Conservation (phyloP, 2,888 invertebrate species). For the Girardia tigrina region DNA sequence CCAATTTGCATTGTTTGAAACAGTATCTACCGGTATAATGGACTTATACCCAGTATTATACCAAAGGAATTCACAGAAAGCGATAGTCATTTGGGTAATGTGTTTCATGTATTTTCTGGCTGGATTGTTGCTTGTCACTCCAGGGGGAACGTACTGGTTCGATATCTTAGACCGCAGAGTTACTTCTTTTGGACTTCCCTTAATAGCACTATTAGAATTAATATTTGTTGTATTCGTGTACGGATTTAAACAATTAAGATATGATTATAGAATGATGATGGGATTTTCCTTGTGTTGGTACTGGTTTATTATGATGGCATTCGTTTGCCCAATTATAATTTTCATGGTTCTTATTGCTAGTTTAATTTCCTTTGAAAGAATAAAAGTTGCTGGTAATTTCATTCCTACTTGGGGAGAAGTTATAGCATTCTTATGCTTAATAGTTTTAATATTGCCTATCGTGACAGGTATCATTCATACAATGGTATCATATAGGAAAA, state of each 20-base stretch:
- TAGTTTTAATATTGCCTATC: neutral
- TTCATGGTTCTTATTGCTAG: neutral
- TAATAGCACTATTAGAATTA: constrained; percentile 41
- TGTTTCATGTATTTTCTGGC: neutral
- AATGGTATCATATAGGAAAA: neutral
- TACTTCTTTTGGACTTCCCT: constrained; percentile 1
- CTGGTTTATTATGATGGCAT: neutral
- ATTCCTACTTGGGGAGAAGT: neutral
- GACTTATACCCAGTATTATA: neutral
- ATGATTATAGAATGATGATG: neutral
- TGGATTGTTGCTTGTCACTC: neutral
- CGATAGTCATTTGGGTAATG: neutral
- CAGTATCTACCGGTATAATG: neutral
- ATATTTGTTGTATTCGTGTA: constrained; percentile 46
- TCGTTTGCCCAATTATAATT: neutral
- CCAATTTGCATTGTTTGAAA: constrained; percentile 8
- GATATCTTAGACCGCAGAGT: constrained; percentile 2
- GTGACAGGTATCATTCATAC: neutral
- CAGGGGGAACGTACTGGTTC: neutral
- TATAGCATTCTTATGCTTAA: neutral
- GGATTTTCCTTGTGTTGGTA: neutral
- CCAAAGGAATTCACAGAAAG: neutral
- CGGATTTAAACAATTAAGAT: constrained; percentile 39
- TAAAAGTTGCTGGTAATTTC: neutral
- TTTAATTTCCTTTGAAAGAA: neutral